Percentiles rank a stretch among this genome's conserved stretches.
These are phyloP conservation scores for Oreocharis arfaki DNA, from an alignment of 2,113 vertebrate genomes.

Conservation along the genomic window DNA sequence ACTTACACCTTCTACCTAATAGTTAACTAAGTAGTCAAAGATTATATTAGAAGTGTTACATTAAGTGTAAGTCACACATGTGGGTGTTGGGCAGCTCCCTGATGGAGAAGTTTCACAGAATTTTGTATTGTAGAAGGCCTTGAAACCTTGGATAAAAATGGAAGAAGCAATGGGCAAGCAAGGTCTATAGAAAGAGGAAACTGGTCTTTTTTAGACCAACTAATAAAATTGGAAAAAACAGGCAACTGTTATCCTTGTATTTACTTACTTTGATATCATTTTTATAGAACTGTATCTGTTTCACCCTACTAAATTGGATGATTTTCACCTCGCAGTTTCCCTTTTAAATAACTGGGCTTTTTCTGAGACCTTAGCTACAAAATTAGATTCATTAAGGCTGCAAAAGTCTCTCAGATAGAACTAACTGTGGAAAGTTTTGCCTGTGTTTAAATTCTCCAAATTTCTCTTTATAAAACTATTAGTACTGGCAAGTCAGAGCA, in stretches of 20 bases:
- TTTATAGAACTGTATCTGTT: not conserved
- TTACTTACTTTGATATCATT: not conserved
- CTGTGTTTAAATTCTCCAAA: not conserved
- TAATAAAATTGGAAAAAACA: not conserved
- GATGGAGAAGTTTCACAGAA: not conserved
- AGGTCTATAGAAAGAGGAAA: not conserved
- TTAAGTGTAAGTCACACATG: rapidly evolving
- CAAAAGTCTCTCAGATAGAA: not conserved
- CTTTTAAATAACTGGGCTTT: not conserved
- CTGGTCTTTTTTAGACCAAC: not conserved
- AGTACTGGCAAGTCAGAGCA: not conserved
- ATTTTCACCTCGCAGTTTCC: not conserved
- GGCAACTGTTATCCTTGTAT: not conserved
- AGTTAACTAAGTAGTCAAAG: not conserved
- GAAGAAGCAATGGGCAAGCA: not conserved
- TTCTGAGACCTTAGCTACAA: not conserved
- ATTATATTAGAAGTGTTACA: not conserved
- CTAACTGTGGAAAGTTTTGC: not conserved
- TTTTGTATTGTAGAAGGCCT: not conserved
- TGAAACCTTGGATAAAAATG: not conserved
- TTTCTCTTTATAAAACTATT: not conserved
- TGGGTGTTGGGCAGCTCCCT: not conserved
- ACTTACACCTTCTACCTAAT: not conserved
- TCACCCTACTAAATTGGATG: not conserved
- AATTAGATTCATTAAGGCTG: not conserved